Evolutionary conservation across 2,797 vertebrate genomes (phyloP).

Genomic region (Phataginus tricuspis): DNA sequence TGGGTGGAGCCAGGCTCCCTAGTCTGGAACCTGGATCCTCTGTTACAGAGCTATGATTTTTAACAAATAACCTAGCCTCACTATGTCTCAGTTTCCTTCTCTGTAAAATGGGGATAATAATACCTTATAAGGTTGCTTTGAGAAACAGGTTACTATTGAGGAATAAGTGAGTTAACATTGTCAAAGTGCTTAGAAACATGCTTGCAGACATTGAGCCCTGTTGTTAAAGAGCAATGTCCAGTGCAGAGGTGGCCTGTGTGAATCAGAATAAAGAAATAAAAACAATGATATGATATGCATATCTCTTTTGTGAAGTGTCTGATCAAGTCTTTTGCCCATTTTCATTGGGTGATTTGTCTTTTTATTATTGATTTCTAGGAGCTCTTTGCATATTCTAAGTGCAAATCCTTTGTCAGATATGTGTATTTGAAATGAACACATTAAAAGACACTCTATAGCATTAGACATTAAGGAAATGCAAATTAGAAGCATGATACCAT

Average conservation of each 20-base stretch:
- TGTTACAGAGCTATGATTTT: too few relatives aligned
- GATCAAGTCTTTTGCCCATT: not conserved
- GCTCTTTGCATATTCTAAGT: not conserved
- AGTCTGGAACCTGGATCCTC: not conserved
- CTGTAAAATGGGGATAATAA: constrained; percentile 28
- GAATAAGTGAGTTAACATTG: not conserved
- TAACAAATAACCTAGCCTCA: not conserved
- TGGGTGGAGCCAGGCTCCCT: not conserved
- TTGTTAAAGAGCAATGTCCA: not conserved
- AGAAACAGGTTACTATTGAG: not conserved
- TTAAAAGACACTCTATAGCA: not conserved
- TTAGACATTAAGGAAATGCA: not conserved
- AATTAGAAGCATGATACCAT: not conserved
- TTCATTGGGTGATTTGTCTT: not conserved
- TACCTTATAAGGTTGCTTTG: not conserved
- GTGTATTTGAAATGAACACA: not conserved
- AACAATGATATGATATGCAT: not conserved
- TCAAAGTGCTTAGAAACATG: not conserved
- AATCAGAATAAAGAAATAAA: not conserved
- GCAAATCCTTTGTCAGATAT: not conserved
- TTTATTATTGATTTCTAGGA: not conserved
- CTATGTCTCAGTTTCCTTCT: not conserved
- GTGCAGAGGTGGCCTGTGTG: not conserved
- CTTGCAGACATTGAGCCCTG: not conserved
- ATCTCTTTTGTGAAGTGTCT: not conserved